phyloP scores from a whole-genome alignment of 2,888 invertebrate genomes.

The Epirrhoe alternata region DNA sequence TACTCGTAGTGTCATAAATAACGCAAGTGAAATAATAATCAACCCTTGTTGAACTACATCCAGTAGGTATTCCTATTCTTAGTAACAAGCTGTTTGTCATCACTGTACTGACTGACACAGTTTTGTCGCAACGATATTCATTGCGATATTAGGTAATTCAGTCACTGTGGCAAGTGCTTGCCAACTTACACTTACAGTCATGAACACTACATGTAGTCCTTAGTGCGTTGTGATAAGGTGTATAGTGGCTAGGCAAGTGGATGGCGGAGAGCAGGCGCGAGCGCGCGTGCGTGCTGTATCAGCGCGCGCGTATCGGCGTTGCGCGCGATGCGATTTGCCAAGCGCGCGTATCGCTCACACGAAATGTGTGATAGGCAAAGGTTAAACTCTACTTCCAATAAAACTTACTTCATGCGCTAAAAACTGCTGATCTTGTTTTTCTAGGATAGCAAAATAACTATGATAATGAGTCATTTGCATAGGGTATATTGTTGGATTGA shows the following conservation, averaged over 20 bases:
- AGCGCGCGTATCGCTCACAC: constrained; percentile 23
- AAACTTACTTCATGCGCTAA: background rate
- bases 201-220: background rate
- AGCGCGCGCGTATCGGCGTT: constrained; percentile 30
- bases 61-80: constrained; percentile 4
- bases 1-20: background rate
- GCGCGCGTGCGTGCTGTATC: constrained; percentile 48
- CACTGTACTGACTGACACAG: constrained; percentile 56
- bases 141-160: constrained; percentile 65
- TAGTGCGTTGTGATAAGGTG: constrained; percentile 26
- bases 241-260: constrained; percentile 2
- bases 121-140: constrained; percentile 60
- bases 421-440: background rate
- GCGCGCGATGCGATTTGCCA: constrained; percentile 39
- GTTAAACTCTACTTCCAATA: background rate
- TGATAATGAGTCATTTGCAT: no score
- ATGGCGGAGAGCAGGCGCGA: background rate
- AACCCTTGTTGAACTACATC: background rate
- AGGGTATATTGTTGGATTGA: no score
- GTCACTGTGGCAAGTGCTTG: constrained; percentile 59
- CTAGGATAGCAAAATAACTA: no score
- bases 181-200: constrained; percentile 18
- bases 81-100: constrained; percentile 28
- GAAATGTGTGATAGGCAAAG: constrained; percentile 12
- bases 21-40: background rate